Evolutionary conservation across 2,113 vertebrate genomes (phyloP).

Genomic region (Nesogale talazaci): DNA sequence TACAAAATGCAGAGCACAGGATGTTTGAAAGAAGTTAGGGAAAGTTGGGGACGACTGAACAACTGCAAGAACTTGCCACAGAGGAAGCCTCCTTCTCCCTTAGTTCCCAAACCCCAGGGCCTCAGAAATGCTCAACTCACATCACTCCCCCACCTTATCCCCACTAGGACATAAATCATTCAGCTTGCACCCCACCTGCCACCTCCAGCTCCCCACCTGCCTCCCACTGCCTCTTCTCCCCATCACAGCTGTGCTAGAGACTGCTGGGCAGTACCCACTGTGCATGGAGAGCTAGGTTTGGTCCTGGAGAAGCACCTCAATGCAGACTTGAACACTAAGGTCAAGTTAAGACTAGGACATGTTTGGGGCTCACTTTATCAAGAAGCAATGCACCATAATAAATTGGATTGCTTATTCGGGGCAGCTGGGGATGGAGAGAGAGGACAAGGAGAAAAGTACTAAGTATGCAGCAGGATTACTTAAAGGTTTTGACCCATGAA

Average conservation of each 20-base stretch:
- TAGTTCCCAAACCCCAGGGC: no score
- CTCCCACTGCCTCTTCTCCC: not conserved
- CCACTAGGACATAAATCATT: no score
- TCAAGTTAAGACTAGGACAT: not conserved
- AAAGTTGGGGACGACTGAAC: not conserved
- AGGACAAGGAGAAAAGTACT: not conserved
- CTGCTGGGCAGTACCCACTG: not conserved
- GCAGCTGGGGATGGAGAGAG: rapidly evolving
- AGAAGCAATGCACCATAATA: not conserved
- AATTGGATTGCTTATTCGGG: not conserved
- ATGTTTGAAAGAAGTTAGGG: not conserved
- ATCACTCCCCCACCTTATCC: not conserved
- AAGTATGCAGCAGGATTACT: not conserved
- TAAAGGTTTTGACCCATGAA: not conserved
- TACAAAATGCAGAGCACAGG: not conserved
- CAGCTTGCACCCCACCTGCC: no score
- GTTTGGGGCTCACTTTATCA: not conserved
- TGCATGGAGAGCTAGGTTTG: not conserved
- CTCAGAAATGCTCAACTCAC: not conserved
- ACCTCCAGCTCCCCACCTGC: not conserved
- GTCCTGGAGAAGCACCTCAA: not conserved
- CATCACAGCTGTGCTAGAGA: not conserved
- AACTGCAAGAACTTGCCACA: not conserved
- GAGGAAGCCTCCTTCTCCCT: not conserved
- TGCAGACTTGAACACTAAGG: not conserved